Evolutionary conservation across 2,113 vertebrate genomes (phyloP).

Genomic region (Mormoops blainvillei): DNA sequence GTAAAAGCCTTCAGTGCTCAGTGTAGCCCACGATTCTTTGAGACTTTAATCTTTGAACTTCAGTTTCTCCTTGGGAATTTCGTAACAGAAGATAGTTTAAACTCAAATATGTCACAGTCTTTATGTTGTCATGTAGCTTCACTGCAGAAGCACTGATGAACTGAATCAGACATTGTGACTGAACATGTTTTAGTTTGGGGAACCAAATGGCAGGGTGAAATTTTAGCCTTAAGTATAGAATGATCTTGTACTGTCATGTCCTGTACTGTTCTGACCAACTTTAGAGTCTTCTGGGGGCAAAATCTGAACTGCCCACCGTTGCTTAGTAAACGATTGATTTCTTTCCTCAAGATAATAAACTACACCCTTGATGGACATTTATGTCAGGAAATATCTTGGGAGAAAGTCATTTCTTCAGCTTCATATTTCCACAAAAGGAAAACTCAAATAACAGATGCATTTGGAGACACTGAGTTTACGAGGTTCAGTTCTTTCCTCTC

Average conservation of each 20-base stretch:
- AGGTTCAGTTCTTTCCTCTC: neutral
- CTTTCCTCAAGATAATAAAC: neutral
- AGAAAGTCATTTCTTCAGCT: neutral
- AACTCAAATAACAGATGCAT: neutral
- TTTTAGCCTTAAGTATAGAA: neutral
- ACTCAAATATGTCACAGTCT: neutral
- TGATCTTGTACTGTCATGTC: neutral
- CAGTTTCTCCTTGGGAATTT: neutral
- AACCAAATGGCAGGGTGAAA: neutral
- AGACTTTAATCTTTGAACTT: neutral
- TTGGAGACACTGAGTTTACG: neutral
- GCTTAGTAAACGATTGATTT: neutral
- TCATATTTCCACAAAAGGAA: neutral
- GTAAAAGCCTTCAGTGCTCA: neutral
- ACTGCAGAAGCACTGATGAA: neutral
- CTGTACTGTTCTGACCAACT: neutral
- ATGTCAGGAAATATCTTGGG: neutral
- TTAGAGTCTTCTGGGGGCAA: neutral
- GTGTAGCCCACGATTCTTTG: neutral
- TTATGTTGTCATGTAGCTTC: neutral
- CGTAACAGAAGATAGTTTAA: neutral
- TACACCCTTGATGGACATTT: neutral
- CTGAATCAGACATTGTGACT: neutral
- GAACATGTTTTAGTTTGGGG: neutral
- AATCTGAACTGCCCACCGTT: neutral